Evolutionary conservation across 2,888 invertebrate genomes (phyloP).

Genomic region (Cremastinae sp.): DNA sequence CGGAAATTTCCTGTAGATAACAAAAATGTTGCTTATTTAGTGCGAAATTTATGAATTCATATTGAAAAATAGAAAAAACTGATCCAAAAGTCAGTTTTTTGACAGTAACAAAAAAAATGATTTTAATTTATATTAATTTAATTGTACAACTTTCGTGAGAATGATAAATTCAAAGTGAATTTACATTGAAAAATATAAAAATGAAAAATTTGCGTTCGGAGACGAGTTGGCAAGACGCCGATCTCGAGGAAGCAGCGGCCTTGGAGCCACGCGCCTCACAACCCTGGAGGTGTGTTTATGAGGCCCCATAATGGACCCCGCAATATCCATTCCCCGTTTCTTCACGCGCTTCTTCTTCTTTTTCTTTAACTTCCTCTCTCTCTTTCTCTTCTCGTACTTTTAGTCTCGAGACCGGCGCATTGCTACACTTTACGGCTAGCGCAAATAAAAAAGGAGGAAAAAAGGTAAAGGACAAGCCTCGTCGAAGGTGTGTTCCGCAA

Average conservation of each 20-base stretch:
- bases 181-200: not conserved
- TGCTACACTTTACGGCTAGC: constrained; percentile 60
- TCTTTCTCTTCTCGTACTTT: constrained; percentile 23
- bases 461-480: constrained; percentile 22
- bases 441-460: constrained; percentile 38
- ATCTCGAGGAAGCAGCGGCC: constrained; percentile 60
- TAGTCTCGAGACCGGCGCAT: constrained; percentile 33
- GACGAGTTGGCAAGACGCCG: constrained; percentile 42
- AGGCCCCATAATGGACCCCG: constrained; percentile 74
- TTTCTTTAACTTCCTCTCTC: constrained; percentile 17
- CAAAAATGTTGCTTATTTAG: no score
- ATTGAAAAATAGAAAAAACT: no score
- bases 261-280: constrained; percentile 77
- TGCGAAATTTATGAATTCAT: no score
- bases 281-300: constrained; percentile 73
- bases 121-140: no score
- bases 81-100: no score
- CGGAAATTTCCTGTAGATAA: no score
- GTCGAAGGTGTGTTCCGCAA: no score
- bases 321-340: constrained; percentile 66
- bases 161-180: not conserved
- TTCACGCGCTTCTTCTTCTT: constrained; percentile 50
- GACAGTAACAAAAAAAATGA: no score
- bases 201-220: not conserved
- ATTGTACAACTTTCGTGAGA: not conserved